phyloP scores from a whole-genome alignment of 2,797 vertebrate species.

The Melanotaenia trifasciata region DNA sequence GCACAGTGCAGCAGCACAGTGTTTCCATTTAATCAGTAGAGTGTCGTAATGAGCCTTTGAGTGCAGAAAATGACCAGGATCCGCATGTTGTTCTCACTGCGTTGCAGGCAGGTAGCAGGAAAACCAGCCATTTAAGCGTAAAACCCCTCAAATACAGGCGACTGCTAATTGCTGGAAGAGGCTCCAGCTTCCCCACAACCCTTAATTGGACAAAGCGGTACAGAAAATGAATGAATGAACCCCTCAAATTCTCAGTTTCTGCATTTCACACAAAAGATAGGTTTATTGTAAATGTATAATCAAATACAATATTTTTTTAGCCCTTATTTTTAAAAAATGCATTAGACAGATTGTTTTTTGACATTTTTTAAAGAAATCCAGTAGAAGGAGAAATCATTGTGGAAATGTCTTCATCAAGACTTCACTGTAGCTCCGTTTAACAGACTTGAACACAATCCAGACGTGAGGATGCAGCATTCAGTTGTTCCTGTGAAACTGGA shows the following conservation, averaged over 20 bases:
- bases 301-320: neutral
- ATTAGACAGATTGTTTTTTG: too few relatives aligned
- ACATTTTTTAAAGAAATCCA: neutral
- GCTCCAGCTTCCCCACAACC: too few relatives aligned
- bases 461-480: neutral
- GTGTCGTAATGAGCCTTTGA: neutral
- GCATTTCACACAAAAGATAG: constrained; percentile 10
- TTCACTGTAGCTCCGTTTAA: neutral
- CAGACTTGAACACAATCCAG: neutral
- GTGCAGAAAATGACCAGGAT: constrained; percentile 1
- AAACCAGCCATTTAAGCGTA: constrained; percentile 17
- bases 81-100: neutral
- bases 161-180: too few relatives aligned
- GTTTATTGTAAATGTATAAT: neutral
- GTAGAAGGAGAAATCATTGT: neutral
- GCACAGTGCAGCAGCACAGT: constrained; percentile 4
- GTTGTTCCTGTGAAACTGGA: constrained; percentile 13
- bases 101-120: neutral
- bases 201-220: too few relatives aligned
- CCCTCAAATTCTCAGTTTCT: neutral
- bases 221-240: too few relatives aligned
- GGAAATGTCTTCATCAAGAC: neutral
- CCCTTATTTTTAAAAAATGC: neutral
- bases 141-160: constrained; percentile 10
- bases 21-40: constrained; percentile 25